Evolutionary conservation across 2,888 invertebrate genomes (phyloP), one percentile per base, ranked within the genome.

Genomic region (Spisula subtruncata): DNA sequence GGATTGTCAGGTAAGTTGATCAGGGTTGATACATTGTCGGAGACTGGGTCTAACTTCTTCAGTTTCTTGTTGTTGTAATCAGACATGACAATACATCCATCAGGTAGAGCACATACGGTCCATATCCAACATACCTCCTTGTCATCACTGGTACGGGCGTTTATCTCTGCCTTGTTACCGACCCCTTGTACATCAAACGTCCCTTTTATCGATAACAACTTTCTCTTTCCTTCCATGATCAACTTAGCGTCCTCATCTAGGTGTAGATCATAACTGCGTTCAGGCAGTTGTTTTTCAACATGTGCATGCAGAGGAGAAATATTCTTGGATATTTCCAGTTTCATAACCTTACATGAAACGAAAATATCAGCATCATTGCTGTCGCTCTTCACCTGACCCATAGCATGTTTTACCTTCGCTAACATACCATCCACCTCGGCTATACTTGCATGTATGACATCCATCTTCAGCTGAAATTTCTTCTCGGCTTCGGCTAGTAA

Each of bases 1-100:
- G 81, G 81, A 25, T 48, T 46, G 14, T 48, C 81, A 48, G 81
- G 81, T 51, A 81, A n/a, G 48, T 48, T 25, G 48, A 81, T 12
- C 20, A 46, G 48, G 41, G 20, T 18, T n/a, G 51, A 46, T 12
- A 81, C n/a, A 25, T 20, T 51, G 46, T 81, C 18, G 18, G 46
- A 35, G n/a, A 54, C 51, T 54, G 54, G 14, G 48, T 81, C 81
- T 2, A 48, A 48, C 20, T 81, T 81, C 81, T 48, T 81, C n/a
- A 81, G 20, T 12, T 48, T 41, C 25, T 48, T 81, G 51, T 81
- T 81, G 29, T 48, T 81, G n/a, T 14, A 81, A 54, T 54, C 54
- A 54, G 54, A 54, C 54, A 54, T 54, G 20, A 20, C 46, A 12
- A 81, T 4, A 48, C 5, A 20, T 20, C 81, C 81, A 25, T 81